Evolutionary conservation across 2,888 invertebrate genomes (phyloP), one percentile per base, ranked within the genome.

Genomic region (Anticlea derivata): DNA sequence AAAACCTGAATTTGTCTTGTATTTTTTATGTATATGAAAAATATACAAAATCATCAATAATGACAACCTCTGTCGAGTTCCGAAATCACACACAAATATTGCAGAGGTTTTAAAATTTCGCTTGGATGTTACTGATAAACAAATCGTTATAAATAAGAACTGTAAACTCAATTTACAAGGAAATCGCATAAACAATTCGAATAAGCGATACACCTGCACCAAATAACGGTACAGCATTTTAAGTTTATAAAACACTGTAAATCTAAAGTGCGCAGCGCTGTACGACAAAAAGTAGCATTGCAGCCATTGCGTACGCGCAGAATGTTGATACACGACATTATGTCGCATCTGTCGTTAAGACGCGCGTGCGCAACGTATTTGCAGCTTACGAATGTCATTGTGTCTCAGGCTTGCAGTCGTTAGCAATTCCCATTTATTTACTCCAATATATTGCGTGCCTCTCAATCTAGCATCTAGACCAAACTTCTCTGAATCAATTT

Each of bases 361-460:
- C 66, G 70, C 80, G 78, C 78, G 80, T 74, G 79, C 75, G 65
- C 66, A 30, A 34, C 10, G 31, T 54, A 53, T 45, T 48, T 54
- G 61, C 63, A 43, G 60, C 49, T 17, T 4, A 17, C 17, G 17
- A 17, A 4, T 4, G 2, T 17, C 17, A 17, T 17, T 17, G 17
- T 4, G 4, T 17, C 4, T 2, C 17, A 17, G 17, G 4, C 17
- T 17, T 17, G 4, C 17, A 3, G 17, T 17, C 17, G 4, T 17
- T 3, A 2, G 2, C 4, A 17, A 17, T 3, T 17, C 2, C 4
- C 17, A 17, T 17, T n/a, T n/a, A n/a, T n/a, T n/a, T n/a, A n/a
- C n/a, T n/a, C n/a, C n/a, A n/a, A n/a, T n/a, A n/a, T n/a, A n/a
- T n/a, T n/a, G n/a, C n/a, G n/a, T n/a, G n/a, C n/a, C n/a, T n/a